Percentiles rank a stretch among this genome's conserved stretches.
Conservation (phyloP, 2,113 vertebrate genomes). For the Todiramphus saurophagus region DNA sequence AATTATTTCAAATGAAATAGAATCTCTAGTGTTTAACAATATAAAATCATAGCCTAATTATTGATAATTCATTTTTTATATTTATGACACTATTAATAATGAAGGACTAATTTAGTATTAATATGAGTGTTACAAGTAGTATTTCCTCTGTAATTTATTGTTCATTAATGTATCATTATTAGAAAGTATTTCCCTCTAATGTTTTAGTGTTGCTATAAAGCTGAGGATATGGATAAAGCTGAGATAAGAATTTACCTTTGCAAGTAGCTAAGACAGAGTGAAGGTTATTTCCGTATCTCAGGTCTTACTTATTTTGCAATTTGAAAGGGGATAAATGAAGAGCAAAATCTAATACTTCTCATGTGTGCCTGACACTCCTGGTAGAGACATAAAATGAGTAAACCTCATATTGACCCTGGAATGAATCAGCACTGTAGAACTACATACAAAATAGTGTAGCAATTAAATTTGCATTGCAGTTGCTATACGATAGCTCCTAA, state of each 20-base stretch:
- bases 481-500: neutral
- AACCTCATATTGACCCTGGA: neutral
- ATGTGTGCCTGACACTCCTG: neutral
- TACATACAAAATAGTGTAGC: neutral
- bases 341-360: neutral
- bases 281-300: conserved; percentile 5
- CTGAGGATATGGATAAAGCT: neutral
- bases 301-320: neutral
- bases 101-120: conserved; percentile 64
- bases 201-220: conserved; percentile 54
- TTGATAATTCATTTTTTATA: conserved; percentile 52
- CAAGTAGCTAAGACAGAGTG: neutral
- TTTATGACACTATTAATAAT: conserved; percentile 62
- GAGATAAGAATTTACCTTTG: conserved; percentile 41
- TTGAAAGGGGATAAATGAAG: neutral
- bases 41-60: conserved; percentile 62
- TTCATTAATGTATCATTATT: conserved; percentile 69
- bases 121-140: conserved; percentile 40
- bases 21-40: conserved; percentile 14
- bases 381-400: neutral
- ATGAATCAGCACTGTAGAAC: neutral
- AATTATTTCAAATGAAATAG: conserved; percentile 25
- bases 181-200: conserved; percentile 49
- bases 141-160: conserved; percentile 61
- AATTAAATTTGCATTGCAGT: conserved; percentile 1